phyloP scores from a whole-genome alignment of 2,113 vertebrate genomes.

The Albula glossodonta region DNA sequence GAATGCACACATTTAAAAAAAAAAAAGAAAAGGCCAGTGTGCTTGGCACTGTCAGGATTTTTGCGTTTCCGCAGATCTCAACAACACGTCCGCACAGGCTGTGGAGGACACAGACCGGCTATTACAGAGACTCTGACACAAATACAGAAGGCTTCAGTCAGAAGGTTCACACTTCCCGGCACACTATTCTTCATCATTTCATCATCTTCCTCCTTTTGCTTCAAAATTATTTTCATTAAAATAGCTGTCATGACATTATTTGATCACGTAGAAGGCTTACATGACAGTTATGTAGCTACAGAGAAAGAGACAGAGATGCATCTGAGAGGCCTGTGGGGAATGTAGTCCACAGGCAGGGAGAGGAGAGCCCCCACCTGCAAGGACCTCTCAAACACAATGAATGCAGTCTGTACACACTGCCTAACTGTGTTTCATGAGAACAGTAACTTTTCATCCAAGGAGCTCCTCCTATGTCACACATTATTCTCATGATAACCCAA shows the following conservation, averaged over 20 bases:
- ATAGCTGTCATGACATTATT: neutral
- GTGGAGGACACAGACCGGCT: no score
- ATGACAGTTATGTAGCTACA: no score
- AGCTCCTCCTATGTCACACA: neutral
- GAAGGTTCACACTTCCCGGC: no score
- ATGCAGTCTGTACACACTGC: no score
- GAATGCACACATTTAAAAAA: neutral
- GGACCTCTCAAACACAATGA: no score
- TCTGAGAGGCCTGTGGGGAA: no score
- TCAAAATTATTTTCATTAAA: neutral
- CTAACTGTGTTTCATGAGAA: no score
- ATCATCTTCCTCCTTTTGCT: neutral
- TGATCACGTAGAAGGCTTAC: neutral
- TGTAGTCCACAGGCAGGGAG: no score
- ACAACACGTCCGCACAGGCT: neutral
- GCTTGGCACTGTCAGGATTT: constrained; percentile 1
- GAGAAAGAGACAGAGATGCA: no score
- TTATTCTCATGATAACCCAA: neutral
- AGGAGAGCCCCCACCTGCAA: no score
- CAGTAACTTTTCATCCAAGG: no score
- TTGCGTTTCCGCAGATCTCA: neutral
- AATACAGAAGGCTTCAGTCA: neutral
- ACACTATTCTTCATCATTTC: neutral
- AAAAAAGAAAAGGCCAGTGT: constrained; percentile 1
- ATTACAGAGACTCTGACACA: no score